Base-by-base conservation (phyloP, 2,888 invertebrate genomes). In the Lepidocyrtinus sp. region DNA sequence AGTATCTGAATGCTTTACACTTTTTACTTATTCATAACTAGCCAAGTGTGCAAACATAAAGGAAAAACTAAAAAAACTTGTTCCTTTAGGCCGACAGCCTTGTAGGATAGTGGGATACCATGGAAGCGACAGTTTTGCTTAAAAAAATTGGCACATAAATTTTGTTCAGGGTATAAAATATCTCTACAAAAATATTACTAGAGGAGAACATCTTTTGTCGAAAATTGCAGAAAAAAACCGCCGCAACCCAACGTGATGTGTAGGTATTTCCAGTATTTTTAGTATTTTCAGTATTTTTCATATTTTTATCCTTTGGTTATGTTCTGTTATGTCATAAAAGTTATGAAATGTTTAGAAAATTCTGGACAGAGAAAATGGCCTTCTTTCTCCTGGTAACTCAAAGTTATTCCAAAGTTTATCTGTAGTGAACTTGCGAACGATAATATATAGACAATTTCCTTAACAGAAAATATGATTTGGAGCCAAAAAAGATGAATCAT, bases 91-190 rank as follows among this genome's bases (percentile, higher is more conserved):
- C n/a, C n/a, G n/a, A n/a, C n/a, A n/a, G n/a, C n/a, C n/a, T n/a
- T n/a, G n/a, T n/a, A n/a, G n/a, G n/a, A n/a, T n/a, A n/a, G n/a
- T n/a, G n/a, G 69, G 50, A 65, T 65, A 5, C 5, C 1, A 21
- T 1, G 50, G 21, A 45, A 55, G 24, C 26, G 68, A 69, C 17
- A 55, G 46, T n/a, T 19, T 55, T 45, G 3, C 55, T 50, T 21
- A 15, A 36, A 64, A 70, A 75, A 76, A 76, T 76, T 76, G 76
- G 76, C 76, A 76, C 63, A 69, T 76, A 76, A 70, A 70, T 76
- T 76, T 25, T 36, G 36, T 36, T 36, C 36, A 36, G 36, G 36
- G 36, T 36, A 36, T 36, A 36, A 36, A 36, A 36, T 36, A 36
- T 36, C 5, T 36, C n/a, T 25, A 63, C 69, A 68, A 75, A 75